Evolutionary conservation across 2,113 vertebrate genomes (phyloP).

Genomic region (Fregata magnificens): DNA sequence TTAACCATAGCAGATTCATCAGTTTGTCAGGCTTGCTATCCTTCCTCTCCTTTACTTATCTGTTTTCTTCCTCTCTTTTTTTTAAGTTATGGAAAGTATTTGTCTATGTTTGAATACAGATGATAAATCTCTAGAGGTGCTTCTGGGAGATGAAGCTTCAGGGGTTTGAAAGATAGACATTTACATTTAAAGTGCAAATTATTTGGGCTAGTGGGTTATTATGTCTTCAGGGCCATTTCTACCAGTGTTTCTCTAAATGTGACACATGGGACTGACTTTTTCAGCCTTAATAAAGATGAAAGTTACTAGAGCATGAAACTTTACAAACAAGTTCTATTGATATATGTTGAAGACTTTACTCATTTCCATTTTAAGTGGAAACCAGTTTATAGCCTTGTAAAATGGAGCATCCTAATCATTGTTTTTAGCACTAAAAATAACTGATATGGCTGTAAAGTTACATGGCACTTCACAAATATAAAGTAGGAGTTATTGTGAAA

Average conservation of each 20-base stretch:
- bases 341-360: constrained; percentile 19
- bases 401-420: constrained; percentile 24
- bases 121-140: not conserved
- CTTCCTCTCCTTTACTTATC: not conserved
- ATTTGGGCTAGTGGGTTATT: constrained; percentile 45
- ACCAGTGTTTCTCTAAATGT: constrained; percentile 12
- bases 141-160: not conserved
- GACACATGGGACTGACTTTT: constrained; percentile 28
- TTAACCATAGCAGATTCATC: not conserved
- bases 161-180: not conserved
- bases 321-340: constrained; percentile 38
- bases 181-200: constrained; percentile 63
- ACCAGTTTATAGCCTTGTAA: constrained; percentile 36
- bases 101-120: not conserved
- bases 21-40: not conserved
- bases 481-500: not conserved
- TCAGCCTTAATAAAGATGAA: constrained; percentile 34
- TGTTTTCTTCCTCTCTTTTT: not conserved
- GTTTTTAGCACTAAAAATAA: constrained; percentile 27
- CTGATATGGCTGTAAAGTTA: not conserved
- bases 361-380: constrained; percentile 63
- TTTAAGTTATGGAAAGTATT: not conserved
- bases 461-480: not conserved
- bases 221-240: constrained; percentile 28
- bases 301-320: constrained; percentile 36